Evolutionary conservation across 2,113 vertebrate genomes (phyloP).

Genomic region (Podocnemis expansa): DNA sequence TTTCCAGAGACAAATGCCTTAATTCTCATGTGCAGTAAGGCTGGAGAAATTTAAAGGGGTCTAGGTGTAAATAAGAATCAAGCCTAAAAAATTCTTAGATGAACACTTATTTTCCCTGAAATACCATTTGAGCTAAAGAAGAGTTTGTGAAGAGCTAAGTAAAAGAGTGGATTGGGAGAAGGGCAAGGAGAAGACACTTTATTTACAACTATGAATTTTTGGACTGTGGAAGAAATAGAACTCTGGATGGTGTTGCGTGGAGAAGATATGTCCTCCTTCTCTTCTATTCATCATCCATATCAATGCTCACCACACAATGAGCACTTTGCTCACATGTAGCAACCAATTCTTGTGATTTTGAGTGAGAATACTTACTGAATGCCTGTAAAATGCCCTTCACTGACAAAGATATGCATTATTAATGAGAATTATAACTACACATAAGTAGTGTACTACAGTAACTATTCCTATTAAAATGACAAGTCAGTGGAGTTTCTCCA

Average conservation of each 20-base stretch:
- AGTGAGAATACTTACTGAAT: not conserved
- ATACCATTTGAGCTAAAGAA: not conserved
- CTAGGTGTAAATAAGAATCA: conserved; percentile 1
- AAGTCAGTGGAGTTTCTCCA: conserved; percentile 33
- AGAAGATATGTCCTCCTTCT: not conserved
- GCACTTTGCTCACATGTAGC: not conserved
- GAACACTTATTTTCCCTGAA: not conserved
- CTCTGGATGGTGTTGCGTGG: not conserved
- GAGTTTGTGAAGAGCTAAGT: not conserved
- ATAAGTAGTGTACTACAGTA: not conserved
- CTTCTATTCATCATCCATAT: not conserved
- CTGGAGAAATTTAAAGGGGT: not conserved
- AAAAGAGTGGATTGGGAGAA: not conserved
- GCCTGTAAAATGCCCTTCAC: not conserved
- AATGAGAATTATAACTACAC: not conserved
- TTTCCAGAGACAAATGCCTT: accelerated
- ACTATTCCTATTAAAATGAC: conserved; percentile 43
- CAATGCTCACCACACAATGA: not conserved
- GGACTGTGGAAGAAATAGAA: not conserved
- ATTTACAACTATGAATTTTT: not conserved
- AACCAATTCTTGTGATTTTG: not conserved
- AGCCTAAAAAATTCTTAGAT: not conserved
- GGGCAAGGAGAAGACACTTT: not conserved
- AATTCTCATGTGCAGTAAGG: not conserved
- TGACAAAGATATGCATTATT: not conserved